Percentiles rank a stretch among this genome's conserved stretches.
These are phyloP conservation scores for Tetrapedia diversipes DNA, from an alignment of 2,888 invertebrate genomes.

Conservation along the genomic window DNA sequence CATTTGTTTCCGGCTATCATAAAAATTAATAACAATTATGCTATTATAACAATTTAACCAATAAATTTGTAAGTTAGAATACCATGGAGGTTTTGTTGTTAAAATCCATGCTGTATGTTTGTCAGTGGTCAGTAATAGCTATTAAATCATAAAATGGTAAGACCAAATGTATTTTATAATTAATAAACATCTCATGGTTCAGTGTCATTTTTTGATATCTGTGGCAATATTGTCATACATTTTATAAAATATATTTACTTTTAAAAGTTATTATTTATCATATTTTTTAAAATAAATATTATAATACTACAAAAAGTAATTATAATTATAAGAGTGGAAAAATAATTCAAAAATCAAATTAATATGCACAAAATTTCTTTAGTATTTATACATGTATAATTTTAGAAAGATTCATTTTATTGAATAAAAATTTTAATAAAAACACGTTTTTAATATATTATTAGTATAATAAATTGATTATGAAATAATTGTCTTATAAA, in stretches of 20 bases:
- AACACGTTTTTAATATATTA: too few species aligned
- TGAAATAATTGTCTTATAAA: background rate
- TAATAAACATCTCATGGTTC: background rate
- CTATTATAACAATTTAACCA: slow-evolving; percentile 54
- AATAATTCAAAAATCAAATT: background rate
- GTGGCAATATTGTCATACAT: background rate
- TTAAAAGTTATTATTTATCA: background rate
- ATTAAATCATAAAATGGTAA: slow-evolving; percentile 78
- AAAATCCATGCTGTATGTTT: slow-evolving; percentile 71
- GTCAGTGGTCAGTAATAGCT: slow-evolving; percentile 67
- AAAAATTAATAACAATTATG: slow-evolving; percentile 14
- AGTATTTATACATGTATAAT: background rate
- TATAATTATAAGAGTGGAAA: slow-evolving; percentile 21
- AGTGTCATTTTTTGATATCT: background rate
- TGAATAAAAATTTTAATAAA: too few species aligned
- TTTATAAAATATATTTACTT: background rate
- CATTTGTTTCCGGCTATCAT: background rate
- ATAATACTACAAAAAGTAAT: background rate
- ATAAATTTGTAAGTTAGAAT: slow-evolving; percentile 54
- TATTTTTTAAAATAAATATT: background rate
- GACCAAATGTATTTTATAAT: slow-evolving; percentile 26
- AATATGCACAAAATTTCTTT: background rate
- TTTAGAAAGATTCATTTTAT: background rate
- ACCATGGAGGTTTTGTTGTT: slow-evolving; percentile 73
- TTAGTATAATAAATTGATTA: slow-evolving; percentile 5